Evolutionary conservation across 2,113 vertebrate genomes (phyloP).

Genomic region (Melanocharis versteri): DNA sequence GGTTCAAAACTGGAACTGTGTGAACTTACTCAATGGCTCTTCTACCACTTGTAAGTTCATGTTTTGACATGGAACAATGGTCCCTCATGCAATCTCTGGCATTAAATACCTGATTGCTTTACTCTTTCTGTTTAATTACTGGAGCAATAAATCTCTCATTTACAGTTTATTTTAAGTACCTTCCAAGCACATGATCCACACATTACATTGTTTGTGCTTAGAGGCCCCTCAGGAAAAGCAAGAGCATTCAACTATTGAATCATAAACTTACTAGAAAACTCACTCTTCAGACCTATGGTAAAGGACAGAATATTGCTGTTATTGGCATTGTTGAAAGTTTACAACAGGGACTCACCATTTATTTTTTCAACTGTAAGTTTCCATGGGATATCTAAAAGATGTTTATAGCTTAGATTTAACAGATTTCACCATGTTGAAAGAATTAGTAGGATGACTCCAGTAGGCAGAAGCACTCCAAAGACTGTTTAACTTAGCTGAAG

Average conservation of each 20-base stretch:
- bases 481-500: background rate
- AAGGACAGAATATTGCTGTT: background rate
- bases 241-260: background rate
- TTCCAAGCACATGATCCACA: background rate
- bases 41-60: background rate
- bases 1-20: background rate
- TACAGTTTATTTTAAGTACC: background rate
- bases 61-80: background rate
- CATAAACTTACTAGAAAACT: background rate
- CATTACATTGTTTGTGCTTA: background rate
- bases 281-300: background rate
- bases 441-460: background rate
- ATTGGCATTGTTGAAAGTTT: background rate
- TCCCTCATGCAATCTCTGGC: background rate
- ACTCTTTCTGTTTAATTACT: background rate
- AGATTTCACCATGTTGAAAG: background rate
- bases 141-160: background rate
- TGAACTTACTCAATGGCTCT: background rate
- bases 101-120: background rate
- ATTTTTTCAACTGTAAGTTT: conserved; percentile 21
- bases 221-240: background rate
- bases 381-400: background rate
- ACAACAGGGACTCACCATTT: background rate
- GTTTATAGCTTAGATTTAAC: background rate
- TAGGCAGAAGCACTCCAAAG: background rate